Percentiles rank a stretch among this genome's conserved stretches.
Evolutionary conservation across 2,888 invertebrate species (phyloP).

Genomic region (Xylota segnis): DNA sequence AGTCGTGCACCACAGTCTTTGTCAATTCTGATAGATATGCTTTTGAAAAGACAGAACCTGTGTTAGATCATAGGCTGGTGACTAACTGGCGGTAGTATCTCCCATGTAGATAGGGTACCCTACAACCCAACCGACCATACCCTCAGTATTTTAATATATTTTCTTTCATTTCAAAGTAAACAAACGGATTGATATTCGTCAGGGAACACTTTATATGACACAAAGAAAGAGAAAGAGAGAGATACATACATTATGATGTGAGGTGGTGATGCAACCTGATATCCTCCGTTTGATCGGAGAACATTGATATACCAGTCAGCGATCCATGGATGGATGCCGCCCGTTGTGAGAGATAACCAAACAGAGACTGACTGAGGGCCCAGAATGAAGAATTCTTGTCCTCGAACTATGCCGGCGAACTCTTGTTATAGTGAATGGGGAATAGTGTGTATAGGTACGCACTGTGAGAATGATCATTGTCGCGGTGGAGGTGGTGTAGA

Average conservation of each 20-base stretch:
- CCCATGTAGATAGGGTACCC: background rate
- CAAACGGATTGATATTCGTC: slow-evolving; percentile 63
- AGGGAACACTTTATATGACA: slow-evolving; percentile 35
- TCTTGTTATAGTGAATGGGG: slow-evolving; percentile 12
- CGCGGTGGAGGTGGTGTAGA: slow-evolving; percentile 34
- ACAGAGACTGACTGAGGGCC: slow-evolving; percentile 53
- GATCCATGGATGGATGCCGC: slow-evolving; percentile 69
- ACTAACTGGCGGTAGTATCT: too few species aligned
- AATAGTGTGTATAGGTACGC: slow-evolving; percentile 4
- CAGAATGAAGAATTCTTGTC: slow-evolving; percentile 67
- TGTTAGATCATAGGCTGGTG: too few species aligned
- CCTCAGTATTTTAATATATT: background rate
- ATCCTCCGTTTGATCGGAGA: slow-evolving; percentile 66
- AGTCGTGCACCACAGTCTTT: too few species aligned
- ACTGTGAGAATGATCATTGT: slow-evolving; percentile 43
- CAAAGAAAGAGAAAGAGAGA: slow-evolving; percentile 7
- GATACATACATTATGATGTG: slow-evolving; percentile 23
- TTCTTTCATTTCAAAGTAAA: slow-evolving; percentile 22
- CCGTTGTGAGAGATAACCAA: slow-evolving; percentile 71
- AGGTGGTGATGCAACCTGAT: slow-evolving; percentile 70
- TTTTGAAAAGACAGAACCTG: too few species aligned
- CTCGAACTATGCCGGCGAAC: slow-evolving; percentile 74
- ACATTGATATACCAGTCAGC: slow-evolving; percentile 72
- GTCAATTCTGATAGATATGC: too few species aligned
- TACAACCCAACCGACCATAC: background rate